Evolutionary conservation across 2,888 invertebrate genomes (phyloP).

Genomic region (Euplexia lucipara): DNA sequence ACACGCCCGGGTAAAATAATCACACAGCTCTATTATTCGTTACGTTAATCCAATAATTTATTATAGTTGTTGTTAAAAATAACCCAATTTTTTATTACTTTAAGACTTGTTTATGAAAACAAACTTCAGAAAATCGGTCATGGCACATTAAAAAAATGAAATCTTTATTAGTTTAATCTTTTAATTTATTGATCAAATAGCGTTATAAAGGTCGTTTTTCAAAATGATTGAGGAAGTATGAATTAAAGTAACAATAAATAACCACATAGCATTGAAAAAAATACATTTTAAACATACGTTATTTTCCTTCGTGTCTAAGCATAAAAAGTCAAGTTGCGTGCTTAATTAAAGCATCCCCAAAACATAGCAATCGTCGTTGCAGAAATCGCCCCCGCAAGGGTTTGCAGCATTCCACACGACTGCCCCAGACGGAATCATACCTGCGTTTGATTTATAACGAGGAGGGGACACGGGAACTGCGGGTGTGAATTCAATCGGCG

Average conservation of each 20-base stretch:
- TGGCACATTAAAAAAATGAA: constrained; percentile 74
- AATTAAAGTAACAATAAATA: constrained; percentile 46
- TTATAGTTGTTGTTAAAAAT: constrained; percentile 71
- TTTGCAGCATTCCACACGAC: constrained; percentile 80
- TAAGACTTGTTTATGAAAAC: constrained; percentile 81
- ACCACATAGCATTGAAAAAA: constrained; percentile 22
- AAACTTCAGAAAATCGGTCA: constrained; percentile 78
- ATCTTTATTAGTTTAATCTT: constrained; percentile 80
- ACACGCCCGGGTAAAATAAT: constrained; percentile 68
- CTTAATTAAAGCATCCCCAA: constrained; percentile 72
- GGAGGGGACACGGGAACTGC: constrained; percentile 84
- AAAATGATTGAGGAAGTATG: constrained; percentile 65
- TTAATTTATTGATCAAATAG: constrained; percentile 77
- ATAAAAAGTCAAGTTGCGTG: constrained; percentile 31
- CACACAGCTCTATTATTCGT: constrained; percentile 68
- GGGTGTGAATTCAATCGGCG: constrained; percentile 87
- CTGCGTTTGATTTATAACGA: constrained; percentile 90
- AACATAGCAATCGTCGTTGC: constrained; percentile 67
- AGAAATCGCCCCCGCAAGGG: constrained; percentile 75
- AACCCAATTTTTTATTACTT: constrained; percentile 78
- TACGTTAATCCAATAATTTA: constrained; percentile 77
- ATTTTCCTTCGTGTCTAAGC: constrained; percentile 1
- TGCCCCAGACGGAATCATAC: constrained; percentile 85
- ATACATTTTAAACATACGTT: constrained; percentile 19
- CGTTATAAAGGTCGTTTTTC: constrained; percentile 71